Conservation (phyloP, 2,888 invertebrate species). For the Pterostichus niger region DNA sequence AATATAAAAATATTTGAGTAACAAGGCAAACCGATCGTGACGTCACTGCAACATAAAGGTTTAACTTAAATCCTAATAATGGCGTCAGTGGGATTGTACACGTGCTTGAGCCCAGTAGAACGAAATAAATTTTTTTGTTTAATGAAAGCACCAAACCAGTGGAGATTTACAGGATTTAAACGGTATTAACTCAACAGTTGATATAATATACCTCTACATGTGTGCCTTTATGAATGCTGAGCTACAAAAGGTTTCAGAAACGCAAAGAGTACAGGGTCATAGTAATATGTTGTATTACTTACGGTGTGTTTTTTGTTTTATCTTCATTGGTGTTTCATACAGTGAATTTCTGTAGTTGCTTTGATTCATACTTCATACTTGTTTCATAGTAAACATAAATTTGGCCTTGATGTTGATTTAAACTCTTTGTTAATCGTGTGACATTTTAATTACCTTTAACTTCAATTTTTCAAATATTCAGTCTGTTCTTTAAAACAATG, state of each 20-base stretch:
- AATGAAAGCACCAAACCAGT: conserved; percentile 52
- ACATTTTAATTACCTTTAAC: no score
- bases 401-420: no score
- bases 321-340: background rate
- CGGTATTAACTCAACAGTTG: conserved; percentile 55
- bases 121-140: conserved; percentile 53
- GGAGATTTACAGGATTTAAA: conserved; percentile 44
- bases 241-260: background rate
- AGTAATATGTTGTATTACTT: background rate
- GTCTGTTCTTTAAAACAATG: no score
- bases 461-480: no score
- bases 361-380: background rate
- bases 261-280: background rate
- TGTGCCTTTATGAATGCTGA: conserved; percentile 19
- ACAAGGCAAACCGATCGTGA: conserved; percentile 41
- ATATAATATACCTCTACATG: conserved; percentile 42
- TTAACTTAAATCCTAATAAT: conserved; percentile 55
- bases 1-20: conserved; percentile 37
- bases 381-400: background rate
- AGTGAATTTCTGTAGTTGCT: background rate
- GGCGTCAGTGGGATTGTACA: conserved; percentile 44
- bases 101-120: conserved; percentile 36
- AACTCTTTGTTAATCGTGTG: no score
- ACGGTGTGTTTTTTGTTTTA: background rate
- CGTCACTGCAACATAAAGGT: conserved; percentile 35